Conservation (phyloP, 2,888 invertebrate species). For the Caenorhabditis virilis region DNA sequence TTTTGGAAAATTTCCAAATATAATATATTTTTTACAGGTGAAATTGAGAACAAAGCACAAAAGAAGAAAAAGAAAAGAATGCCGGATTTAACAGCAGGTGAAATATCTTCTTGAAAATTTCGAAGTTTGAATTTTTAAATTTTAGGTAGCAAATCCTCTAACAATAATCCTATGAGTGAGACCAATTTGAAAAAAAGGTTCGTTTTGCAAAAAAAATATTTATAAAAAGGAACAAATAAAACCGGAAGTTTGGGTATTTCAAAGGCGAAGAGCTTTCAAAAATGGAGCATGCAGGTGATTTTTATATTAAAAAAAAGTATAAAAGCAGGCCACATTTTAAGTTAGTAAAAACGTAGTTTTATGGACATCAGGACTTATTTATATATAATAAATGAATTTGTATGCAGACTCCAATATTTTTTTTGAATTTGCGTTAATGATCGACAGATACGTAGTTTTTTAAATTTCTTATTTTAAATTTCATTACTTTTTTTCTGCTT, state of each 20-base stretch:
- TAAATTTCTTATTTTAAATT: too few relatives aligned
- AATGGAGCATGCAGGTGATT: not conserved
- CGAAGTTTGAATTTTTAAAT: too few relatives aligned
- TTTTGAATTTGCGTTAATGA: too few relatives aligned
- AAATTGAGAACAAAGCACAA: too few relatives aligned
- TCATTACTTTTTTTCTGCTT: too few relatives aligned
- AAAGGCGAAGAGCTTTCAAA: not conserved
- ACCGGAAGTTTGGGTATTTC: too few relatives aligned
- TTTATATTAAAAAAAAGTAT: not conserved
- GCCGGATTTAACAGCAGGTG: not conserved
- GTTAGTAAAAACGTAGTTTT: not conserved
- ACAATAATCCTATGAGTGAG: slow-evolving; percentile 46
- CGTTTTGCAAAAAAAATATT: not conserved
- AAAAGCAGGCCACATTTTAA: not conserved
- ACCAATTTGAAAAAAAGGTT: slow-evolving; percentile 37
- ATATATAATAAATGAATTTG: too few relatives aligned
- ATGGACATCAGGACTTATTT: too few relatives aligned
- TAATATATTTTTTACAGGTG: slow-evolving; percentile 14
- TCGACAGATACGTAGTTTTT: too few relatives aligned
- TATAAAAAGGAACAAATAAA: not conserved
- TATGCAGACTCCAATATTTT: too few relatives aligned
- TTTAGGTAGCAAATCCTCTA: slow-evolving; percentile 22
- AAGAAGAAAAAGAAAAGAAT: too few relatives aligned
- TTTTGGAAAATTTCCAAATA: not conserved
- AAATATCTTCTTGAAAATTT: not conserved